Evolutionary conservation across 1,140 invertebrate genomes (phyloP).

Genomic region (Drosophila virilis): DNA sequence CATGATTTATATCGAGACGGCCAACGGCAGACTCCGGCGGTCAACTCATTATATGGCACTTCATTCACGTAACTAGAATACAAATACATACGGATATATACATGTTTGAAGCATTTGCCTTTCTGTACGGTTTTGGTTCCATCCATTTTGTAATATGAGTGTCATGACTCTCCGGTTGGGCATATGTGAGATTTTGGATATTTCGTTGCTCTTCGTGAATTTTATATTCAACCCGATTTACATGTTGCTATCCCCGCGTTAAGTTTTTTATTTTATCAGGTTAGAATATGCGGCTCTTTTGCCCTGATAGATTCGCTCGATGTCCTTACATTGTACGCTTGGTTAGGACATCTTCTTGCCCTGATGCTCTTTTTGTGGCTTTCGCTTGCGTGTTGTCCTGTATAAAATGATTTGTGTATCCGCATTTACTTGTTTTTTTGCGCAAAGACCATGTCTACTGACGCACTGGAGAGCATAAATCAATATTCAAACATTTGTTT

Average conservation of each 20-base stretch:
- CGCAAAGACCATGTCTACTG: constrained; percentile 25
- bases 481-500: constrained; percentile 31
- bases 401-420: constrained; percentile 61
- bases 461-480: constrained; percentile 50
- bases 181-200: constrained; percentile 2
- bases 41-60: constrained; percentile 68
- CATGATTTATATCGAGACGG: constrained; percentile 65
- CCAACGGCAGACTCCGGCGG: constrained; percentile 25
- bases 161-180: not conserved
- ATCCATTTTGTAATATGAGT: constrained; percentile 15
- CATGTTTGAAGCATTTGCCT: not conserved
- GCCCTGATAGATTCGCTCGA: constrained; percentile 28
- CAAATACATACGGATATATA: constrained; percentile 16
- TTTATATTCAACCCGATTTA: constrained; percentile 39
- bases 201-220: constrained; percentile 42
- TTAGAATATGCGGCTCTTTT: constrained; percentile 26
- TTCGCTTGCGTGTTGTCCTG: constrained; percentile 7
- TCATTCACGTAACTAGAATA: constrained; percentile 5
- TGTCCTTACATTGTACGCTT: constrained; percentile 37
- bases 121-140: constrained; percentile 1
- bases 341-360: constrained; percentile 19
- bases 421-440: constrained; percentile 33
- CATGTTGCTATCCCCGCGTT: constrained; percentile 30
- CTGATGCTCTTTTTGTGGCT: not conserved
- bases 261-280: constrained; percentile 60